phyloP scores from a whole-genome alignment of 2,888 invertebrate species.

The Achlya flavicornis region DNA sequence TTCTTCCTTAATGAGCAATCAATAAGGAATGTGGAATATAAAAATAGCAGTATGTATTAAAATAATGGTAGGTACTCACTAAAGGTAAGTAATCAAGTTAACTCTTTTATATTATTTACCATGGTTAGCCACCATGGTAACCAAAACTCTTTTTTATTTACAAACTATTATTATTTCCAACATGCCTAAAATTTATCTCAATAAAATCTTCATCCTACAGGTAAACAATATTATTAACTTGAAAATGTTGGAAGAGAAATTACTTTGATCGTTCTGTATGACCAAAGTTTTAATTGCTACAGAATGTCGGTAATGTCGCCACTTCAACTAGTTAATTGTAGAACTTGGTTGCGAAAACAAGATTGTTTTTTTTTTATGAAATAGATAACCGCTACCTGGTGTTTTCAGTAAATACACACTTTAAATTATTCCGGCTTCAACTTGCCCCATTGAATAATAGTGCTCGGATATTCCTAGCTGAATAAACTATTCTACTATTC shows the following conservation, averaged over 20 bases:
- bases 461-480: background rate
- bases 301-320: background rate
- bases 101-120: too few species aligned
- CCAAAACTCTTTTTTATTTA: too few species aligned
- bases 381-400: background rate
- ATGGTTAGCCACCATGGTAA: too few species aligned
- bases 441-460: too few species aligned
- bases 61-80: background rate
- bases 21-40: background rate
- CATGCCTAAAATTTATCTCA: too few species aligned
- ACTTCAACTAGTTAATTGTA: background rate
- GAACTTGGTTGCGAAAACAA: background rate
- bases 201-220: too few species aligned
- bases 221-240: background rate
- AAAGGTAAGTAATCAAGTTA: too few species aligned
- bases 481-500: too few species aligned
- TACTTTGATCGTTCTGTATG: slow-evolving; percentile 13
- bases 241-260: slow-evolving; percentile 14
- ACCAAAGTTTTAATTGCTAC: slow-evolving; percentile 46
- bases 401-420: background rate
- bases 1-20: slow-evolving; percentile 17
- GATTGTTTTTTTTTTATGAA: background rate
- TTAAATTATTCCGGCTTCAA: background rate
- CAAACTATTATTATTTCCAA: too few species aligned
- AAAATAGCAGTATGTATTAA: background rate